Conservation (phyloP, 2,113 vertebrate species). For the Hippocampus abdominalis region DNA sequence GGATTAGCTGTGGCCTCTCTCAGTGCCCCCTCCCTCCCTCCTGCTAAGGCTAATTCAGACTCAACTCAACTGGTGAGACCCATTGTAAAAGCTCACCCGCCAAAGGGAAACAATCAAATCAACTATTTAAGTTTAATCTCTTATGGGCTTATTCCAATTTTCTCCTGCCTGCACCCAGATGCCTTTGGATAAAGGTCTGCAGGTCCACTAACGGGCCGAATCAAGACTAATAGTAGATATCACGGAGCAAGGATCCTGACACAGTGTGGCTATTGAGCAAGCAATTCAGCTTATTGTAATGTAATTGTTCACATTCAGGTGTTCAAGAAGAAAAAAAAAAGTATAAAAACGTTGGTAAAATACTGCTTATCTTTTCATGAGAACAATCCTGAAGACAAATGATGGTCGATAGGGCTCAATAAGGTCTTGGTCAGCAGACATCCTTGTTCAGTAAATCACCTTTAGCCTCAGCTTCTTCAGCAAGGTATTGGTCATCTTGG, state of each 20-base stretch:
- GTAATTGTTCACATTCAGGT: too few relatives aligned
- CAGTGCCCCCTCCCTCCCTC: slow-evolving; percentile 61
- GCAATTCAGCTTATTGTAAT: slow-evolving; percentile 24
- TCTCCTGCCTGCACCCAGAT: slow-evolving; percentile 41
- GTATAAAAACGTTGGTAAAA: too few relatives aligned
- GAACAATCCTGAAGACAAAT: too few relatives aligned
- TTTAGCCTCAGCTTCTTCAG: too few relatives aligned
- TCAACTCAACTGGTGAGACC: slow-evolving; percentile 58
- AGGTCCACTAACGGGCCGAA: slow-evolving; percentile 43
- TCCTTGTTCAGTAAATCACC: too few relatives aligned
- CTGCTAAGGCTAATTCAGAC: slow-evolving; percentile 65
- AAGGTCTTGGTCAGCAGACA: too few relatives aligned
- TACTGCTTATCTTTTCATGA: too few relatives aligned
- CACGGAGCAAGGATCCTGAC: slow-evolving; percentile 18
- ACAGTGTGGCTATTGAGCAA: slow-evolving; percentile 29
- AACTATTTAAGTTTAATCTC: slow-evolving; percentile 74
- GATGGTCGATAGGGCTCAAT: too few relatives aligned
- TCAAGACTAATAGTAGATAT: slow-evolving; percentile 28
- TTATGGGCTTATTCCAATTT: slow-evolving; percentile 65
- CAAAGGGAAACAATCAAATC: slow-evolving; percentile 75
- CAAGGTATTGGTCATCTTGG: too few relatives aligned
- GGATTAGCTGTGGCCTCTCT: slow-evolving; percentile 73
- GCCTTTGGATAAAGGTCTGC: slow-evolving; percentile 26
- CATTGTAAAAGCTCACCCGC: slow-evolving; percentile 57
- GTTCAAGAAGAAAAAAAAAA: too few relatives aligned